These are phyloP conservation scores for Lophotis ruficrista DNA, from an alignment of 2,113 vertebrate species.

Conservation along the genomic window DNA sequence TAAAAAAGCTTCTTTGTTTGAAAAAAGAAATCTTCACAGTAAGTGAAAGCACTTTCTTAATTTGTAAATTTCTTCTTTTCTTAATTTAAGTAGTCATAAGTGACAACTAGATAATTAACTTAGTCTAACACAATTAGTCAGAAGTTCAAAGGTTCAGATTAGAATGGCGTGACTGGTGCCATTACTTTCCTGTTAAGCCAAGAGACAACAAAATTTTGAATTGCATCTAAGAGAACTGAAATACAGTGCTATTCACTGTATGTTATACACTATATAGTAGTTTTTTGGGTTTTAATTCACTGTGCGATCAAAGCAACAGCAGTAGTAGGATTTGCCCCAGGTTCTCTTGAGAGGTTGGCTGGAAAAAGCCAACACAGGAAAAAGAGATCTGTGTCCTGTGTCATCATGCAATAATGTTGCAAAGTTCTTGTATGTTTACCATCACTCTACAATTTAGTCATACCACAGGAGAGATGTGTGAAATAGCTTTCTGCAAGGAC, in stretches of 20 bases:
- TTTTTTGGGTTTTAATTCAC: not conserved
- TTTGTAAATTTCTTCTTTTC: not conserved
- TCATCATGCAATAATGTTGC: not conserved
- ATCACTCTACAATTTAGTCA: not conserved
- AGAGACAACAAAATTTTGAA: not conserved
- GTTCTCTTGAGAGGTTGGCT: not conserved
- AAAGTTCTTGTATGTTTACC: not conserved
- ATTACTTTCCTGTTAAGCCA: not conserved
- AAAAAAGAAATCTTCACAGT: not conserved
- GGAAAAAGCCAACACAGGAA: not conserved
- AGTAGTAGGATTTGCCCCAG: not conserved
- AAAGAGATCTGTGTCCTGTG: not conserved
- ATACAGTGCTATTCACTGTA: not conserved
- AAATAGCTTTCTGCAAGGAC: not conserved
- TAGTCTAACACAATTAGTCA: not conserved
- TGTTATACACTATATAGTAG: not conserved
- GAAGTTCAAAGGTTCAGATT: not conserved
- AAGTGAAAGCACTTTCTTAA: not conserved
- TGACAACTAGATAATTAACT: not conserved
- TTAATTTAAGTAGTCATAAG: not conserved
- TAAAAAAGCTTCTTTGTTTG: not conserved
- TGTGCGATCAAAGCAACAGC: not conserved
- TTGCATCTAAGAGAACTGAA: not conserved
- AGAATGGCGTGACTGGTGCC: not conserved
- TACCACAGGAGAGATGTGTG: not conserved